Conservation (phyloP, 1,140 invertebrate genomes). For the Nasonia longicornis region DNA sequence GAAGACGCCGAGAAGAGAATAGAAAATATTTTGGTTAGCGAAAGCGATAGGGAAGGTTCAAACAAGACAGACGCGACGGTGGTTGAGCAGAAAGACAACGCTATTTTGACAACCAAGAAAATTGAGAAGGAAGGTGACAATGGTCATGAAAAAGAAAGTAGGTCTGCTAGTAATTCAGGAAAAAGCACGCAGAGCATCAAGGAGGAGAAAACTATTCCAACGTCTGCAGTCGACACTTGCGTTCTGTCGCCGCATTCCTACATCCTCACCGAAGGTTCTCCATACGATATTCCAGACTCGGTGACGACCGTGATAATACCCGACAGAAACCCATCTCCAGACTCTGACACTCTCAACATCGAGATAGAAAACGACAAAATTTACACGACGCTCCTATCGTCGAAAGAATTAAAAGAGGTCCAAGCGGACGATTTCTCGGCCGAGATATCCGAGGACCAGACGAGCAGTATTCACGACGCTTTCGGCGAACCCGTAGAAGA, state of each 20-base stretch:
- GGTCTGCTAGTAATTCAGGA: not conserved
- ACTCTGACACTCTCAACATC: constrained; percentile 48
- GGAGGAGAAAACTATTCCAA: not conserved
- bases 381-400: constrained; percentile 15
- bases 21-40: constrained; percentile 44
- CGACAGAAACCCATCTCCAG: constrained; percentile 49
- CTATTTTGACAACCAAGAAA: not conserved
- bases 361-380: constrained; percentile 46
- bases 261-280: constrained; percentile 64
- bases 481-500: constrained; percentile 50
- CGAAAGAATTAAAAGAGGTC: not conserved
- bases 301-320: constrained; percentile 66
- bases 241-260: constrained; percentile 57
- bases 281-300: constrained; percentile 63
- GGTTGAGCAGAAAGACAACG: not conserved
- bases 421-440: not conserved
- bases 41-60: not conserved
- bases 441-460: not conserved
- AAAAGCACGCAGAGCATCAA: not conserved
- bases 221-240: not conserved
- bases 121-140: not conserved
- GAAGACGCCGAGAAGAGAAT: constrained; percentile 51
- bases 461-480: constrained; percentile 33
- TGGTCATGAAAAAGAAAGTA: not conserved
- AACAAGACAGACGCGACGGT: not conserved